Evolutionary conservation across 2,888 invertebrate genomes (phyloP), one percentile per base, ranked within the genome.

Genomic region (Caradrina kadenii): DNA sequence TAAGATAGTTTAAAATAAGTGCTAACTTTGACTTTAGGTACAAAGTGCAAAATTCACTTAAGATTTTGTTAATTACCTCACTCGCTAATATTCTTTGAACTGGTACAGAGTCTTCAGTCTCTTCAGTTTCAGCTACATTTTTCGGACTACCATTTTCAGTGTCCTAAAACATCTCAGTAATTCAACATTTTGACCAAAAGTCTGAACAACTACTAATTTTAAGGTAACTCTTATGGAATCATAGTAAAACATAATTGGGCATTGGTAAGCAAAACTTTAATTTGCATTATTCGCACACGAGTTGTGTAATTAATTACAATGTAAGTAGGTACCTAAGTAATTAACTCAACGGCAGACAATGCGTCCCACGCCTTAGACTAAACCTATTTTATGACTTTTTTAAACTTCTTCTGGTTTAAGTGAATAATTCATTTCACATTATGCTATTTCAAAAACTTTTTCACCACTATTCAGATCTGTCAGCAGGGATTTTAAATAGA

Each of bases 241-340:
- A 10, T 45, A 81, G 54, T 64, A 76, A 82, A 84, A 83, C 65
- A 72, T 58, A 15, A 69, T 53, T 68, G 70, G 63, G 66, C 62
- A 17, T 76, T 78, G 50, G 49, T 68, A 76, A 80, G 75, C 50
- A 49, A 67, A 82, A 81, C 69, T 86, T 83, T 85, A 83, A 81
- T 86, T 80, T 84, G 67, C 59, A 76, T 67, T 68, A 63, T 74
- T 74, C 64, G 52, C 81, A 83, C 71, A 83, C 17, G 63, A 56
- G 50, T 63, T 63, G 58, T 56, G 63, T 71, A 59, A 69, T 42
- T 42, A 42, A 77, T 58, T 52, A 42, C 13, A 42, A 45, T 56
- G 22, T 50, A 49, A 22, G 10, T 17, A 26, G 1, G 15, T n/a
- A 26, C 39, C 39, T 39, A 39, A 39, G 39, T 11, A 11, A 39